These are phyloP conservation scores for Flabesymbios commensalis DNA, from an alignment of 2,888 invertebrate genomes.

Conservation along the genomic window DNA sequence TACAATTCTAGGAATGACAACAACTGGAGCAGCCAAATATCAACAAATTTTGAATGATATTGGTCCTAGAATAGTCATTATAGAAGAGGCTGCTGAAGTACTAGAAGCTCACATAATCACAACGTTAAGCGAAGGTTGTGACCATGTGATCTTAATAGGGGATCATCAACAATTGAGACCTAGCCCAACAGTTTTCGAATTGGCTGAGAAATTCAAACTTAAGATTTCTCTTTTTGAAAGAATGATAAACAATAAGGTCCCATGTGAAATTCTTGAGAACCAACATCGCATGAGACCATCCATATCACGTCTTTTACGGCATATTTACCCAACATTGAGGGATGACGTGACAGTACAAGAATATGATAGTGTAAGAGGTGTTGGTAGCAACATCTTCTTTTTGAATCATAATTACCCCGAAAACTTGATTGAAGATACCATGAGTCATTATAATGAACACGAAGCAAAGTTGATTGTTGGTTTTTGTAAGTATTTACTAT, in stretches of 20 bases:
- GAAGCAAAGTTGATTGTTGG: constrained; percentile 46
- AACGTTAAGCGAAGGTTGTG: constrained; percentile 72
- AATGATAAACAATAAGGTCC: constrained; percentile 72
- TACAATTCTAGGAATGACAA: constrained; percentile 52
- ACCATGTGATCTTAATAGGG: constrained; percentile 82
- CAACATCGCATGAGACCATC: constrained; percentile 65
- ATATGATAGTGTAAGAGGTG: constrained; percentile 43
- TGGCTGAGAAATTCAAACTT: constrained; percentile 71
- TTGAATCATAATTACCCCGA: constrained; percentile 46
- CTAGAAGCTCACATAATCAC: constrained; percentile 81
- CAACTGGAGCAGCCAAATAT: constrained; percentile 51
- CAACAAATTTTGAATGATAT: constrained; percentile 47
- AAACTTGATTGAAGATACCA: constrained; percentile 34
- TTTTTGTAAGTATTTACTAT: constrained; percentile 46
- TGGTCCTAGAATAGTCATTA: constrained; percentile 62
- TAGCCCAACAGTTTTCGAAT: constrained; percentile 70
- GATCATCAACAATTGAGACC: constrained; percentile 84
- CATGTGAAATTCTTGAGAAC: constrained; percentile 67
- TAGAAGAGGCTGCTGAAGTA: constrained; percentile 89
- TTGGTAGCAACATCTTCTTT: constrained; percentile 48
- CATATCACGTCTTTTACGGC: constrained; percentile 44
- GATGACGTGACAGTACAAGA: constrained; percentile 43
- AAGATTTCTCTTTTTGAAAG: constrained; percentile 82
- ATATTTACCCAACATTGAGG: constrained; percentile 45
- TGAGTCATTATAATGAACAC: constrained; percentile 46